Evolutionary conservation across 2,888 invertebrate species (phyloP).

Genomic region (Meganola albula): DNA sequence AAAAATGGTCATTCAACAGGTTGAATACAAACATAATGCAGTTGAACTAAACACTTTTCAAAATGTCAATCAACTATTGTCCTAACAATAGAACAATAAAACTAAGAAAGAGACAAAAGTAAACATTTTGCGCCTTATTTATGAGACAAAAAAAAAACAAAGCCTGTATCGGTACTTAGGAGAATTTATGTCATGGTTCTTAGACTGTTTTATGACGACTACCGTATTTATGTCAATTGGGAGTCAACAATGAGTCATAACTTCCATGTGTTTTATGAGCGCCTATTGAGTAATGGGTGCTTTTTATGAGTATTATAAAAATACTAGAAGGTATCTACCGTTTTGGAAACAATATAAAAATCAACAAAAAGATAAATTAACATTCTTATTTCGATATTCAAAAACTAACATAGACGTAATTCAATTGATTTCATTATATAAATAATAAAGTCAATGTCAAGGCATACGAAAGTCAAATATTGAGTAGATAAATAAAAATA

Average conservation of each 20-base stretch:
- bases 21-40: not conserved
- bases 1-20: no score
- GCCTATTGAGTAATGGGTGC: no score
- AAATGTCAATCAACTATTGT: constrained; percentile 25
- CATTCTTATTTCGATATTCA: no score
- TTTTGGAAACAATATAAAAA: constrained; percentile 39
- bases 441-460: no score
- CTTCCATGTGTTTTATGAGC: constrained; percentile 43
- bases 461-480: no score
- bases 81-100: constrained; percentile 24
- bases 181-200: constrained; percentile 39
- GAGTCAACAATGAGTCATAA: constrained; percentile 56
- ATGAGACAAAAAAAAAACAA: constrained; percentile 39
- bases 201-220: constrained; percentile 43
- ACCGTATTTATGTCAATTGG: constrained; percentile 48
- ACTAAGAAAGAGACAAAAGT: constrained; percentile 29
- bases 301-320: constrained; percentile 24
- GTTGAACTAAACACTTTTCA: constrained; percentile 9
- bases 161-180: constrained; percentile 32
- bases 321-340: constrained; percentile 29
- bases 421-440: no score
- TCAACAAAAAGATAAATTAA: no score
- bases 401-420: no score
- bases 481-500: no score
- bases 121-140: constrained; percentile 36